A percentile compares a stretch with the other conserved stretches of the same genome.
Conservation (phyloP, 2,113 vertebrate genomes). For the Cololabis saira region DNA sequence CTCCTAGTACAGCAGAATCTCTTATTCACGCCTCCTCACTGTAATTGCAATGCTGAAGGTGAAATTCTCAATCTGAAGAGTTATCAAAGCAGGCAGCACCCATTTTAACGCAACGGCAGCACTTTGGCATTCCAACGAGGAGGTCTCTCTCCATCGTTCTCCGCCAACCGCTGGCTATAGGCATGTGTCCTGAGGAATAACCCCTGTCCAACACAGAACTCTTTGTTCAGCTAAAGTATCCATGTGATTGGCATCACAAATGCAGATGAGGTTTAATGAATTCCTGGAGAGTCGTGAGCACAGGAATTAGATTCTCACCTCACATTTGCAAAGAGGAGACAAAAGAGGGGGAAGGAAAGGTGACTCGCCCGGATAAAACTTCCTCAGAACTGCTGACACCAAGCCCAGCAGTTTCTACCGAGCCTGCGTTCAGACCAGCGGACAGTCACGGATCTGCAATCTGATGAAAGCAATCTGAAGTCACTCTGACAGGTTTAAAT, state of each 20-base stretch:
- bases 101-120: too few species aligned
- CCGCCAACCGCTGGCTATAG: too few species aligned
- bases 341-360: conserved; percentile 14
- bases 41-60: conserved; percentile 7
- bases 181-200: too few species aligned
- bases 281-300: conserved; percentile 47
- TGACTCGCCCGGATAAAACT: neutral
- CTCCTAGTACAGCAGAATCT: neutral
- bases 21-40: neutral
- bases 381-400: conserved; percentile 23
- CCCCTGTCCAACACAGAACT: neutral
- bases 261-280: conserved; percentile 70
- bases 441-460: neutral
- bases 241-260: conserved; percentile 53
- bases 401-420: conserved; percentile 34
- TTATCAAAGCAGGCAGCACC: too few species aligned
- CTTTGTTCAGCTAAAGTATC: conserved; percentile 49
- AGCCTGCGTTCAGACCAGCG: conserved; percentile 18
- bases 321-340: conserved; percentile 42
- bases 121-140: too few species aligned
- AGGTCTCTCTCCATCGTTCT: too few species aligned
- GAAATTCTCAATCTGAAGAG: too few species aligned
- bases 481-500: too few species aligned
- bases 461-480: too few species aligned
- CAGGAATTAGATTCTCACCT: conserved; percentile 11